These are phyloP conservation scores for Pycnomerus fuliginosus DNA, from an alignment of 2,888 invertebrate species.

Conservation along the genomic window DNA sequence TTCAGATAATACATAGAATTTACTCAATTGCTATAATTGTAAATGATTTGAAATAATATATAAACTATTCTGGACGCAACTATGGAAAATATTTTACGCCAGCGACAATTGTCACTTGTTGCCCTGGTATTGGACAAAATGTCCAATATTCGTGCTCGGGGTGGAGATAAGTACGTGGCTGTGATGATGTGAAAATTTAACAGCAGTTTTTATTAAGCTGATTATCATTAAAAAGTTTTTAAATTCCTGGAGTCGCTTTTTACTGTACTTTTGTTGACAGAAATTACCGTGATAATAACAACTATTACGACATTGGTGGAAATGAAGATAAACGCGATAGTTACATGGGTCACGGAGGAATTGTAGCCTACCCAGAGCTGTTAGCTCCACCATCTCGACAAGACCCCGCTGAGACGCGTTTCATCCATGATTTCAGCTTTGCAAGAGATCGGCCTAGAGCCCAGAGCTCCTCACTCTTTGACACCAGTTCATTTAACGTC, in stretches of 20 bases:
- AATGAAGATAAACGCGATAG: constrained; percentile 35
- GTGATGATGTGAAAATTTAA: not conserved
- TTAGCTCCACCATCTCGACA: constrained; percentile 47
- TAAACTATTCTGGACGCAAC: too few relatives aligned
- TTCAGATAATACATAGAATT: too few relatives aligned
- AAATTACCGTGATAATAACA: constrained; percentile 37
- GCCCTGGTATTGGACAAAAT: constrained; percentile 10
- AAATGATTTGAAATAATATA: too few relatives aligned
- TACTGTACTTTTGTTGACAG: constrained; percentile 25
- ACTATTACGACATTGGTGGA: constrained; percentile 39
- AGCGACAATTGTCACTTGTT: constrained; percentile 22
- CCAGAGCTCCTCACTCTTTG: constrained; percentile 41
- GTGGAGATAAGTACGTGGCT: constrained; percentile 7
- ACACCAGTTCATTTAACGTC: constrained; percentile 43
- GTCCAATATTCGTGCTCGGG: constrained; percentile 7
- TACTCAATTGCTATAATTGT: too few relatives aligned
- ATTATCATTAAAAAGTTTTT: constrained; percentile 13
- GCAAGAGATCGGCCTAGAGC: constrained; percentile 41
- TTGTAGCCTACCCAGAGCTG: constrained; percentile 51
- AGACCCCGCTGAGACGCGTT: constrained; percentile 38
- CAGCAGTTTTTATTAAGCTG: constrained; percentile 7
- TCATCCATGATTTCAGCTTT: constrained; percentile 44
- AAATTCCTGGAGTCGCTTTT: constrained; percentile 7
- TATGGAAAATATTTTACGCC: too few relatives aligned
- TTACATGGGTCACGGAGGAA: constrained; percentile 37